These are phyloP conservation scores for Parnassius glacialis DNA, from an alignment of 2,888 invertebrate species.

Conservation along the genomic window DNA sequence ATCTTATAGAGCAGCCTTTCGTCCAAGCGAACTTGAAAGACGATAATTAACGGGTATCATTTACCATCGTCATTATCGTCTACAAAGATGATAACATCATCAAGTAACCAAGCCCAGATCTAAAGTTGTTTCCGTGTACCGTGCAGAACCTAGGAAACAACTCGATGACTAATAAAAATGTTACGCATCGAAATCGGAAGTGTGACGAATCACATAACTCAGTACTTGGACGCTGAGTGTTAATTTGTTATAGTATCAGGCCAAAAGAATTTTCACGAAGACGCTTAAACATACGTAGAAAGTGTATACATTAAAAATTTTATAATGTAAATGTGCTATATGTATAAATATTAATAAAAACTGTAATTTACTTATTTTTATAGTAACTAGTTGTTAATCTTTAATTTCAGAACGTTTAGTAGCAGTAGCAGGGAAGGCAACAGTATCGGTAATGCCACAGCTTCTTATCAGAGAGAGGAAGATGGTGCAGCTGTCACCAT, in stretches of 20 bases:
- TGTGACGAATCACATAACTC: slow-evolving; percentile 46
- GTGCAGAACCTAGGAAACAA: slow-evolving; percentile 4
- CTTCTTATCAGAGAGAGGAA: slow-evolving; percentile 38
- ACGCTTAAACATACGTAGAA: too few species aligned
- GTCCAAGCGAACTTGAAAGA: too few species aligned
- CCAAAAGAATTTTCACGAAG: too few species aligned
- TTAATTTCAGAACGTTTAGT: slow-evolving; percentile 54
- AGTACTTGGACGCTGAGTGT: slow-evolving; percentile 27
- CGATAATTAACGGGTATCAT: slow-evolving; percentile 1
- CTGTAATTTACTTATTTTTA: not conserved
- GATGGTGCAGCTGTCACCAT: slow-evolving; percentile 49
- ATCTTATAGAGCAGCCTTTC: too few species aligned
- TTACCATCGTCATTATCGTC: slow-evolving; percentile 12
- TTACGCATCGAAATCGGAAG: slow-evolving; percentile 52
- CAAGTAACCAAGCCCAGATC: not conserved
- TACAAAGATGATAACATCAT: slow-evolving; percentile 13
- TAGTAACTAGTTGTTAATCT: not conserved
- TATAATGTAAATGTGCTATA: too few species aligned
- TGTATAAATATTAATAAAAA: too few species aligned
- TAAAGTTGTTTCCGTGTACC: slow-evolving; percentile 12
- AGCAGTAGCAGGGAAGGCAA: slow-evolving; percentile 49
- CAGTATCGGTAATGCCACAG: slow-evolving; percentile 35
- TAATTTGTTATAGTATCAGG: slow-evolving; percentile 1
- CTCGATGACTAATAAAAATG: slow-evolving; percentile 49
- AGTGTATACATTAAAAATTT: too few species aligned